A percentile compares a stretch with the other conserved stretches of the same genome.
Evolutionary conservation across 2,113 vertebrate genomes (phyloP).

Genomic region (Mustela nigripes): DNA sequence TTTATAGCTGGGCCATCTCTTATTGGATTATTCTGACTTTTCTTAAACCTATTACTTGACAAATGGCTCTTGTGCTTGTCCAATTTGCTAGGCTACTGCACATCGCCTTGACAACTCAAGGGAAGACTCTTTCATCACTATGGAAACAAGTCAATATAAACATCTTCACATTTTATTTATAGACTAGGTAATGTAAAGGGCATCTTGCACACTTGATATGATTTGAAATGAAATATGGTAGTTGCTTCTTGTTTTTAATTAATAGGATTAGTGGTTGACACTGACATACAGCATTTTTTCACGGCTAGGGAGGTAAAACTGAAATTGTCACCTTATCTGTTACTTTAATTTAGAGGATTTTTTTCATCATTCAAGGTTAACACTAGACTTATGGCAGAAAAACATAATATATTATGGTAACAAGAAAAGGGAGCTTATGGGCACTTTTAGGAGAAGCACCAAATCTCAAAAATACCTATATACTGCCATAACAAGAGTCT

Average conservation of each 20-base stretch:
- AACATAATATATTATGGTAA: slow-evolving; percentile 56
- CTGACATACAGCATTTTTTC: slow-evolving; percentile 63
- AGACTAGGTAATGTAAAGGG: slow-evolving; percentile 73
- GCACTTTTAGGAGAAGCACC: slow-evolving; percentile 54
- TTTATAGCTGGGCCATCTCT: slow-evolving; percentile 64
- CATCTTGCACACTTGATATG: slow-evolving; percentile 41
- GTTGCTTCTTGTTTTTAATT: slow-evolving; percentile 75
- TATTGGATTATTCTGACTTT: slow-evolving; percentile 49
- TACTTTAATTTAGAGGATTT: slow-evolving; percentile 75
- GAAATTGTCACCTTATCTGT: slow-evolving; percentile 67
- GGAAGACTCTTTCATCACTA: slow-evolving; percentile 81
- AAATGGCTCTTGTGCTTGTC: slow-evolving; percentile 68
- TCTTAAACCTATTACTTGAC: slow-evolving; percentile 72
- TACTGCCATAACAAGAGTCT: neutral
- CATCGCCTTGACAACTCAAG: slow-evolving; percentile 86
- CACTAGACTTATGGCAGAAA: slow-evolving; percentile 59
- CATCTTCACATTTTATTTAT: slow-evolving; percentile 84
- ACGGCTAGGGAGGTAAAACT: slow-evolving; percentile 64
- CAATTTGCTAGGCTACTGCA: slow-evolving; percentile 77
- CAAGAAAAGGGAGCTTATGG: slow-evolving; percentile 44
- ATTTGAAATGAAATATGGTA: slow-evolving; percentile 60
- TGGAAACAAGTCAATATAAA: slow-evolving; percentile 87
- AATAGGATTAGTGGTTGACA: slow-evolving; percentile 73
- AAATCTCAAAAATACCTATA: slow-evolving; percentile 9
- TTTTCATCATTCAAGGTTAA: slow-evolving; percentile 71